These are phyloP conservation scores for Autographa pulchrina DNA, from an alignment of 2,888 invertebrate species.

Conservation along the genomic window DNA sequence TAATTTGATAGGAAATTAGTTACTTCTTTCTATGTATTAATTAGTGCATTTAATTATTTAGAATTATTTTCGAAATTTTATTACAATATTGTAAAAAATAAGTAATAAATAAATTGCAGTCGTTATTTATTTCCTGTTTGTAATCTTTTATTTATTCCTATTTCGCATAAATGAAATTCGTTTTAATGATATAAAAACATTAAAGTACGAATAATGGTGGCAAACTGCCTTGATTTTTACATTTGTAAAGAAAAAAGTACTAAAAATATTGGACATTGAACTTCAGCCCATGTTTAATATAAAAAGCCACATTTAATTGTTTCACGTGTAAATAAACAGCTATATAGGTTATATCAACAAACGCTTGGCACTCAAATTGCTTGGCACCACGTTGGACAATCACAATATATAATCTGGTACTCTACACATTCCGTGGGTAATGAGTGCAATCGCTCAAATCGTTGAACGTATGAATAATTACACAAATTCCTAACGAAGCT, in stretches of 20 bases:
- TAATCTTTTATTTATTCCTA: too few species aligned
- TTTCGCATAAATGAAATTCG: too few species aligned
- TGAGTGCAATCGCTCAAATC: constrained; percentile 8
- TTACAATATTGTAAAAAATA: too few species aligned
- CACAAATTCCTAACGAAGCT: not conserved
- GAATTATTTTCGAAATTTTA: too few species aligned
- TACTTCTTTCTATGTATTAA: too few species aligned
- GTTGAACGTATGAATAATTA: constrained; percentile 3
- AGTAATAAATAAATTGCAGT: too few species aligned
- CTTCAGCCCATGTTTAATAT: too few species aligned
- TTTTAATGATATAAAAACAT: not conserved
- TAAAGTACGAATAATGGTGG: not conserved
- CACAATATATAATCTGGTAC: not conserved
- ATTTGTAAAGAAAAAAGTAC: not conserved
- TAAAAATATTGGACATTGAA: not conserved
- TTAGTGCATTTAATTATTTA: too few species aligned
- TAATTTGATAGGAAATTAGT: too few species aligned
- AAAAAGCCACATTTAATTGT: not conserved
- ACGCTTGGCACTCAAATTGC: not conserved
- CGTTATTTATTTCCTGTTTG: too few species aligned
- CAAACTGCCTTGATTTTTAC: not conserved
- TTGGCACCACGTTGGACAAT: not conserved
- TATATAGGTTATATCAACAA: not conserved
- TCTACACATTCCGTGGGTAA: not conserved
- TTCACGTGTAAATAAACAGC: not conserved